phyloP scores from a whole-genome alignment of 2,888 invertebrate species.

The Teleogryllus oceanicus region DNA sequence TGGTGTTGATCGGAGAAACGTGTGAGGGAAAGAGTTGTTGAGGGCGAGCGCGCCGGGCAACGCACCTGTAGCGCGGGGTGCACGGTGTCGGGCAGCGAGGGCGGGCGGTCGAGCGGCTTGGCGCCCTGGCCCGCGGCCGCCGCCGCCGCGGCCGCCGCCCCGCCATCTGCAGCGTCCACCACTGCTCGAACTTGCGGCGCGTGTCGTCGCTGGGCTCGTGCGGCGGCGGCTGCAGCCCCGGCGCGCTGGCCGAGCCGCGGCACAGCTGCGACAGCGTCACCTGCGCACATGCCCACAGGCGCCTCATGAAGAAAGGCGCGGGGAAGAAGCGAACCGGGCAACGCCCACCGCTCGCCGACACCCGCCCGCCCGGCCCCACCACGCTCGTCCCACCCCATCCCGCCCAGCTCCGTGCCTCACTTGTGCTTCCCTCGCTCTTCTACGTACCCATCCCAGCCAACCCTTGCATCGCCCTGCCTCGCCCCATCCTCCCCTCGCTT shows the following conservation, averaged over 20 bases:
- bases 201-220: conserved; percentile 79
- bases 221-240: conserved; percentile 56
- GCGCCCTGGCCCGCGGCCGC: not conserved
- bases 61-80: conserved; percentile 39
- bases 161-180: conserved; percentile 76
- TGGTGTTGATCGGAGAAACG: no score
- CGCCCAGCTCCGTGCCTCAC: no score
- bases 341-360: no score
- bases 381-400: no score
- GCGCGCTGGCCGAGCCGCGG: conserved; percentile 64
- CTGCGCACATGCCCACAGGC: conserved; percentile 51
- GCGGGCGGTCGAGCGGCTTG: conserved; percentile 50
- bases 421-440: no score
- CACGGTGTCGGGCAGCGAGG: conserved; percentile 43
- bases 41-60: no score
- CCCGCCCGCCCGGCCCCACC: no score
- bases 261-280: conserved; percentile 78
- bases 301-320: not conserved
- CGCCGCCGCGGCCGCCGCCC: conserved; percentile 41
- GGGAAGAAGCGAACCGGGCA: not conserved
- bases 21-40: no score
- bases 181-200: conserved; percentile 84
- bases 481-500: no score
- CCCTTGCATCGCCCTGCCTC: no score
- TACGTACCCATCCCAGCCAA: no score